Evolutionary conservation across 1,140 invertebrate species (phyloP), one percentile per base, ranked within the genome.

Genomic region (Periplaneta americana): DNA sequence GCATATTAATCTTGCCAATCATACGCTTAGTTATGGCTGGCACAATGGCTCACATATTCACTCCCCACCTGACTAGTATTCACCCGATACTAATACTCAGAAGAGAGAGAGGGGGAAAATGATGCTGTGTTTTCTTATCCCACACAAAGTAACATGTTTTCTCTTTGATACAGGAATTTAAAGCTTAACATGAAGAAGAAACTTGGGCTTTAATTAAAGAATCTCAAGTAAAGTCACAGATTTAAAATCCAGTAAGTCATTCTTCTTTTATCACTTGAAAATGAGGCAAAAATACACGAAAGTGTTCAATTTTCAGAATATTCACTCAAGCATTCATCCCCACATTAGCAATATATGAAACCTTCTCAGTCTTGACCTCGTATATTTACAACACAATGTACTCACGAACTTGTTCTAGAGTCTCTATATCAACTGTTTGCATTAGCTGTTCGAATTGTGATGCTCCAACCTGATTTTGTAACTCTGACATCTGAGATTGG

Each of bases 371-470:
- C 81, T 81, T 81, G 33, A 36, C 33, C 81, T 77, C 75, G 32
- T 81, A 13, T 75, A 37, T 87, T 89, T 87, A 92, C 75, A 93
- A 85, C 31, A 89, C 89, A 86, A 93, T 89, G 84, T 91, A 93
- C 82, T 91, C 91, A 84, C 90, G 89, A 66, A 95, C 89, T 86
- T 94, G 92, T 83, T 92, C 88, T 82, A 94, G 86, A 1, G 93
- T 93, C 81, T 94, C 94, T 11, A 89, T 87, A 84, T 93, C 92
- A 9, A 96, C 89, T 1, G 91, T 91, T 34, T 90, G 89, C 84
- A 96, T 87, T n/a, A 96, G 86, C 79, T 93, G 92, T 78, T 94
- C 90, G 87, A 95, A 96, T 2, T 92, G 91, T 48, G 90, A 88
- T 32, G 90, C 87, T 0, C 95, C 95, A 22, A 95, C 87, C 86